phyloP scores from a whole-genome alignment of 2,888 invertebrate species.

The Eristalinus sepulchralis region DNA sequence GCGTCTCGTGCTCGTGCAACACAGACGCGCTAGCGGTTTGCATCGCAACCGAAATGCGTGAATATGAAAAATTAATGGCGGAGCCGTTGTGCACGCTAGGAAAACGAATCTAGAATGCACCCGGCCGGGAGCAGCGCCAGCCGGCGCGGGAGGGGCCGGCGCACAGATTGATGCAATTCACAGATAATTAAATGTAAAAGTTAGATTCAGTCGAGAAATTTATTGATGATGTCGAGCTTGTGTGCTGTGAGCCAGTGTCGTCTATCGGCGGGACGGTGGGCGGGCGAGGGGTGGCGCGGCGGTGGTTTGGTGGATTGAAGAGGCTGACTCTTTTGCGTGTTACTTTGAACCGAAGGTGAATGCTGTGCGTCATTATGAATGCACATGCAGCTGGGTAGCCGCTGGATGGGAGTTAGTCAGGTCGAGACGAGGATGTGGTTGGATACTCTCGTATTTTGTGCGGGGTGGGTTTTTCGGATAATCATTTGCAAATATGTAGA shows the following conservation, averaged over 20 bases:
- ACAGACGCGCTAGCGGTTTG: not conserved
- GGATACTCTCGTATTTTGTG: conserved; percentile 16
- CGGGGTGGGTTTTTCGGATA: conserved; percentile 40
- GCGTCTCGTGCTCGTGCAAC: not conserved
- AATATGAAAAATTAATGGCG: conserved; percentile 71
- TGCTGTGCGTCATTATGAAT: conserved; percentile 64
- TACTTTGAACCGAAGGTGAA: conserved; percentile 69
- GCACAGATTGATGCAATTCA: conserved; percentile 70
- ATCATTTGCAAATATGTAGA: conserved; percentile 47
- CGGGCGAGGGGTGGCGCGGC: not conserved
- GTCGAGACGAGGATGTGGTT: conserved; percentile 15
- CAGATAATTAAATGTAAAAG: conserved; percentile 72
- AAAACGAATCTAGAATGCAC: conserved; percentile 67
- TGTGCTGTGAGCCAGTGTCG: conserved; percentile 12
- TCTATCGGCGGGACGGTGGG: not conserved
- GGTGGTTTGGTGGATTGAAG: not conserved
- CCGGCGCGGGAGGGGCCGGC: not conserved
- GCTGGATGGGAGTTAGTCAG: conserved; percentile 17
- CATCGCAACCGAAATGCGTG: conserved; percentile 62
- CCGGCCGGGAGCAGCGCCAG: not conserved
- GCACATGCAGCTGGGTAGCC: conserved; percentile 27
- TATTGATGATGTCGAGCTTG: conserved; percentile 67
- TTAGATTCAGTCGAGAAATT: conserved; percentile 69
- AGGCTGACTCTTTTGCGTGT: conserved; percentile 63
- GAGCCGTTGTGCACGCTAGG: conserved; percentile 66